Base-by-base conservation (phyloP, 2,113 vertebrate species). In the Lepus europaeus region DNA sequence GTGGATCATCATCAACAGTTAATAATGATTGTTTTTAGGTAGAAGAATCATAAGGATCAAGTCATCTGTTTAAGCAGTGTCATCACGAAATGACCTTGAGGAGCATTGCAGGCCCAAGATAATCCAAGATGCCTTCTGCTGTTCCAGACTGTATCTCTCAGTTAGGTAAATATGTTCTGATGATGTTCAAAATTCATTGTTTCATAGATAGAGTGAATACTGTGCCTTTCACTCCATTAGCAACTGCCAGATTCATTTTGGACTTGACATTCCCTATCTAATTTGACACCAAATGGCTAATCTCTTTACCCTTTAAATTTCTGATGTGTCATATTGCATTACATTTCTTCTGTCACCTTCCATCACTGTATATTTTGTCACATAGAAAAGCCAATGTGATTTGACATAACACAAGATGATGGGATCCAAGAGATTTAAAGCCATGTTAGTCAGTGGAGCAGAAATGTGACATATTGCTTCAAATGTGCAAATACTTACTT, bases 321-420 rank as follows among this genome's bases (percentile, higher is more conserved):
- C 96, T 97, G 83, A 97, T 94, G 90, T 98, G 97, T 98, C 98
- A 98, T 84, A 98, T 82, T 92, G 79, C 97, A 98, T 98, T 98
- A 98, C 73, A 97, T 96, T 98, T 97, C 92, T 97, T 96, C 93
- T 97, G 97, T 97, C 97, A 97, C 94, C 92, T 97, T 97, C 95
- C 95, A 98, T 98, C 98, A 95, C 78, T n/a, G 59, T 97, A 79
- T 77, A 97, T 97, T 97, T 94, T 97, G 96, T 97, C 97, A 95
- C 81, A 90, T 79, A 96, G 95, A 96, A 96, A 97, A 97, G 33
- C 81, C 97, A 97, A 87, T 97, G 89, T 95, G 94, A 97, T 91
- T 73, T 97, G 98, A 98, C 97, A 96, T 97, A 98, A 93, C 94
- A 94, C 95, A 97, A 97, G 93, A 97, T 95, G 95, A 98, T 97